Conservation (phyloP, 2,888 invertebrate genomes). For the Iphiclides podalirius region DNA sequence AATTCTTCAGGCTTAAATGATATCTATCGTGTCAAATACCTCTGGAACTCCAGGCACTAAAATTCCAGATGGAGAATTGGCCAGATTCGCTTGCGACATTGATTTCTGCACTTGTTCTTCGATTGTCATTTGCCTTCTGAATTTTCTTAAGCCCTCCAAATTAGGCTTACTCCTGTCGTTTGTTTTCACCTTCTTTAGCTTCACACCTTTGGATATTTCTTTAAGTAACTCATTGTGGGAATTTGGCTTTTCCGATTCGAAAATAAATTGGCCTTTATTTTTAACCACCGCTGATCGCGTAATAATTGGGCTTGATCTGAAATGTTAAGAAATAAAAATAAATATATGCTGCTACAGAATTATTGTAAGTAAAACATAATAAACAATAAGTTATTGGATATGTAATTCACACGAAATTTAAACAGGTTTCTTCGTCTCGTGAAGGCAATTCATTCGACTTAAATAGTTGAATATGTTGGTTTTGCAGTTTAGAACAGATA, state of each 20-base stretch:
- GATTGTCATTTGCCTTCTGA: constrained; percentile 93
- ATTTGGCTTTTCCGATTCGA: constrained; percentile 90
- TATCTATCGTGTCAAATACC: too few species aligned
- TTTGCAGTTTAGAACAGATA: too few species aligned
- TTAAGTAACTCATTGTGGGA: constrained; percentile 89
- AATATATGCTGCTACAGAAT: not conserved
- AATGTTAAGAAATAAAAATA: constrained; percentile 32
- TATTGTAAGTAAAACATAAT: not conserved
- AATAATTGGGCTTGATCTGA: constrained; percentile 81
- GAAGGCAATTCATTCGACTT: too few species aligned
- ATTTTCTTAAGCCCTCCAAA: constrained; percentile 90
- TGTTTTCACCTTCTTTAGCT: constrained; percentile 86
- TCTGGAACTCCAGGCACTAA: constrained; percentile 47
- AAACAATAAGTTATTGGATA: too few species aligned
- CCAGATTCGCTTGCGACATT: constrained; percentile 83
- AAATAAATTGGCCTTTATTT: constrained; percentile 89
- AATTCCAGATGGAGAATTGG: constrained; percentile 69
- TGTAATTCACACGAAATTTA: too few species aligned
- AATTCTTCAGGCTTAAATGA: too few species aligned
- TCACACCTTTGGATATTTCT: constrained; percentile 89
- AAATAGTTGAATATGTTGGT: too few species aligned
- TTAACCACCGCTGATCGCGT: constrained; percentile 81
- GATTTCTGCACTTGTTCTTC: constrained; percentile 94
- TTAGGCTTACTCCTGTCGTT: constrained; percentile 94
- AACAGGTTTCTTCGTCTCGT: too few species aligned